phyloP scores from a whole-genome alignment of 2,113 vertebrate species.

The Oryzias celebensis region DNA sequence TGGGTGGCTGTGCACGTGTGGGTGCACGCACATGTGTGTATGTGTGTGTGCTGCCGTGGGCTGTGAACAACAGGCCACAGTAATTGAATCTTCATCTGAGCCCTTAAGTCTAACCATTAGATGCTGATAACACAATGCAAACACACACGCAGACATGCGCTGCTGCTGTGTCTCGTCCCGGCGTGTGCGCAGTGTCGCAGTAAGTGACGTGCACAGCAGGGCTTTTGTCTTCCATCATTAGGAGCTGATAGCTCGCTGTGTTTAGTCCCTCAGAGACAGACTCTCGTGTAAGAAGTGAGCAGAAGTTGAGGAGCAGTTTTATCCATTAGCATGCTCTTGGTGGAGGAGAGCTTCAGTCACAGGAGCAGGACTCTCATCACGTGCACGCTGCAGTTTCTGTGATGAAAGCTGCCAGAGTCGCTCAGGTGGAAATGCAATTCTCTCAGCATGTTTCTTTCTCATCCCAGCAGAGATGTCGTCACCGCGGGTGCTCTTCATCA shows the following conservation, averaged over 20 bases:
- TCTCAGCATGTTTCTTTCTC: conserved; percentile 23
- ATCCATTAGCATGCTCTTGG: conserved; percentile 33
- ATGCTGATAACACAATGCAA: conserved; percentile 48
- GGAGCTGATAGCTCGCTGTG: conserved; percentile 52
- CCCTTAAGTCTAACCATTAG: conserved; percentile 77
- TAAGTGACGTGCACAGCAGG: conserved; percentile 52
- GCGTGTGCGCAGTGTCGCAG: conserved; percentile 40
- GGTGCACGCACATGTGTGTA: conserved; percentile 7
- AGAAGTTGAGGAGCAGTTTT: conserved; percentile 33
- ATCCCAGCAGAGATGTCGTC: conserved; percentile 19
- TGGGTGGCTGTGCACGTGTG: conserved; percentile 6
- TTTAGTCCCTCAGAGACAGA: conserved; percentile 38
- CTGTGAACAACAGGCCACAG: conserved; percentile 74
- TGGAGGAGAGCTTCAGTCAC: conserved; percentile 2
- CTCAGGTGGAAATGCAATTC: conserved; percentile 50
- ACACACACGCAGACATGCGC: conserved; percentile 28
- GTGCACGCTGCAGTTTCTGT: conserved; percentile 14
- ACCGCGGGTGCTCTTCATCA: conserved; percentile 35
- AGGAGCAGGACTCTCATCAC: conserved; percentile 26
- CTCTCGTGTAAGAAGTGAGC: conserved; percentile 16
- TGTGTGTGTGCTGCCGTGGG: conserved; percentile 58
- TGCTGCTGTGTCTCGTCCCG: conserved; percentile 73
- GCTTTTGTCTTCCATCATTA: conserved; percentile 61
- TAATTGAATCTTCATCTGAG: conserved; percentile 79
- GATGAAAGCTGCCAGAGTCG: conserved; percentile 44